Evolutionary conservation across 1,140 invertebrate species (phyloP).

Genomic region (Calycopis cecrops): DNA sequence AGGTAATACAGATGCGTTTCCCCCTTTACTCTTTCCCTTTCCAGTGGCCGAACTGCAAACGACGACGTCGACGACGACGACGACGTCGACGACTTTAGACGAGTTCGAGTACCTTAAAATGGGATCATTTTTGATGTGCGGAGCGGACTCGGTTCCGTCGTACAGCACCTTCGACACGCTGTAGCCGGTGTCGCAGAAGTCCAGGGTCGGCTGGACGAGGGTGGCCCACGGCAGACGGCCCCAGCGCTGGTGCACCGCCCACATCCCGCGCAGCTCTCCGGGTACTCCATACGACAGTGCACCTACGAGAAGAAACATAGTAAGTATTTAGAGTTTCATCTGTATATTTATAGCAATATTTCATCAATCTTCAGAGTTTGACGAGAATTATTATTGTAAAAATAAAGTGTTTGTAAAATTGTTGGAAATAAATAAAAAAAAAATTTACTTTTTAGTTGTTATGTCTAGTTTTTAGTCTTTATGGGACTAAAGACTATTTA

Average conservation of each 20-base stretch:
- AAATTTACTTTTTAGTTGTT: not conserved
- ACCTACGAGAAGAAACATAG: constrained; percentile 71
- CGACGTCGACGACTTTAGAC: too few species aligned
- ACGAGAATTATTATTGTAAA: not conserved
- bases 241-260: constrained; percentile 87
- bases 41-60: too few species aligned
- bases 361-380: too few species aligned
- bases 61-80: too few species aligned
- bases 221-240: constrained; percentile 89
- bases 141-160: constrained; percentile 73
- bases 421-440: not conserved
- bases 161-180: constrained; percentile 81
- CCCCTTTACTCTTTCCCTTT: too few species aligned
- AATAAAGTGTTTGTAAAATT: not conserved
- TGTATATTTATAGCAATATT: not conserved
- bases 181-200: constrained; percentile 86
- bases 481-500: too few species aligned
- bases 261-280: constrained; percentile 93
- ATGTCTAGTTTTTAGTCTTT: too few species aligned
- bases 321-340: not conserved
- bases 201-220: constrained; percentile 85
- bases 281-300: constrained; percentile 89
- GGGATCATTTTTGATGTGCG: constrained; percentile 76
- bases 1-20: too few species aligned
- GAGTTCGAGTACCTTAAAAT: constrained; percentile 81